Base-by-base conservation (phyloP, 1,140 invertebrate species). In the Conus betulinus region DNA sequence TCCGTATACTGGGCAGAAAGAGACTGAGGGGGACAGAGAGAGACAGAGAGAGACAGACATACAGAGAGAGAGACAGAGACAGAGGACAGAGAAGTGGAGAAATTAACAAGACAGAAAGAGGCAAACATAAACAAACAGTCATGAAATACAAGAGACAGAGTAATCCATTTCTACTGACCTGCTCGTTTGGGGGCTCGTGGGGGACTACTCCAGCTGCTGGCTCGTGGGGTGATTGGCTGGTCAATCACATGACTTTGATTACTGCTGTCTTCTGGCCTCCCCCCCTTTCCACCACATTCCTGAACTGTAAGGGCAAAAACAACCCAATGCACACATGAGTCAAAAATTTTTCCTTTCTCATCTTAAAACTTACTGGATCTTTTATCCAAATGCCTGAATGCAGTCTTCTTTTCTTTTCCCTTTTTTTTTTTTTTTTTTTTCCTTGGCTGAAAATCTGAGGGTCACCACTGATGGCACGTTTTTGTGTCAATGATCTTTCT, bases 1-100 rank as follows among this genome's bases (percentile, higher is more conserved):
- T 39, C 39, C 39, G 0, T 39, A 39, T 39, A 39, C 39, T 39
- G 39, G 39, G 39, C 39, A 39, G 39, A 39, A 39, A 39, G 3
- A 39, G 39, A 39, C 39, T 39, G 39, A 39, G 39, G 39, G 39
- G 39, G 39, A 39, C 0, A 39, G 39, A 39, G 39, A 39, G 39
- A 39, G 39, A 39, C 39, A 39, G 39, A 39, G 39, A 39, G 39
- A 39, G 39, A 39, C 0, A 39, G 39, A 39, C 0, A 39, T 0
- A 39, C 53, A 55, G 23, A 83, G 81, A 83, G 10, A 83, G 81
- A 83, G 52, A 83, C 0, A 25, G 81, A 83, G 81, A 83, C 17
- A 81, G 79, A 81, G 11, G 11, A 23, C 27, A 52, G 15, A 27
- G 39, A 20, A 52, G 79, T 13, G 27, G 39, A 27, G 39, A 11